These are phyloP conservation scores for Myotis planiceps DNA, from an alignment of 2,797 vertebrate genomes.

Conservation along the genomic window DNA sequence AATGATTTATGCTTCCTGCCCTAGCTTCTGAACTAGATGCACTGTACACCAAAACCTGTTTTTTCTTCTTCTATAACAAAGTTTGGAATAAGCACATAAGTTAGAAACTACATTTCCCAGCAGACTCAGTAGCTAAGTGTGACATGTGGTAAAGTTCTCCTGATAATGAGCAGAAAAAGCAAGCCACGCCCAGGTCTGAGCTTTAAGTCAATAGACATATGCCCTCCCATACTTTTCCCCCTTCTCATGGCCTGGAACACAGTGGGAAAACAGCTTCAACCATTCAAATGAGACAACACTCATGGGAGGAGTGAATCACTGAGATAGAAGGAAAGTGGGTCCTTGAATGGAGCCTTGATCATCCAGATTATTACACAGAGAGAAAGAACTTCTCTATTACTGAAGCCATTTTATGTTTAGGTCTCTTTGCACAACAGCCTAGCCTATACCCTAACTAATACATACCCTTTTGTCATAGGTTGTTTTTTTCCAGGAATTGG, in stretches of 20 bases:
- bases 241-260: background rate
- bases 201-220: background rate
- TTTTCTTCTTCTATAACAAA: background rate
- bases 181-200: background rate
- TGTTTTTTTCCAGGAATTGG: background rate
- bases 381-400: background rate
- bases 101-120: background rate
- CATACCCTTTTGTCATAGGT: background rate
- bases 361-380: background rate
- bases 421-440: background rate
- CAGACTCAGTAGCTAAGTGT: background rate
- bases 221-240: background rate
- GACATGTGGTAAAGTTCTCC: background rate
- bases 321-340: background rate
- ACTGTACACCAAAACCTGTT: background rate
- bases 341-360: background rate
- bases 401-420: background rate
- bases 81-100: background rate
- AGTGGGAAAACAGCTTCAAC: background rate
- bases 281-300: background rate
- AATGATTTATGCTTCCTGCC: background rate
- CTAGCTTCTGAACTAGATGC: background rate
- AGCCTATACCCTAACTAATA: background rate
- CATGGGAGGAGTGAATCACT: background rate
- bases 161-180: background rate